A percentile compares a stretch with the other conserved stretches of the same genome.
These are phyloP conservation scores for Tanytarsus gracilentus DNA, from an alignment of 2,888 invertebrate species.

Conservation along the genomic window DNA sequence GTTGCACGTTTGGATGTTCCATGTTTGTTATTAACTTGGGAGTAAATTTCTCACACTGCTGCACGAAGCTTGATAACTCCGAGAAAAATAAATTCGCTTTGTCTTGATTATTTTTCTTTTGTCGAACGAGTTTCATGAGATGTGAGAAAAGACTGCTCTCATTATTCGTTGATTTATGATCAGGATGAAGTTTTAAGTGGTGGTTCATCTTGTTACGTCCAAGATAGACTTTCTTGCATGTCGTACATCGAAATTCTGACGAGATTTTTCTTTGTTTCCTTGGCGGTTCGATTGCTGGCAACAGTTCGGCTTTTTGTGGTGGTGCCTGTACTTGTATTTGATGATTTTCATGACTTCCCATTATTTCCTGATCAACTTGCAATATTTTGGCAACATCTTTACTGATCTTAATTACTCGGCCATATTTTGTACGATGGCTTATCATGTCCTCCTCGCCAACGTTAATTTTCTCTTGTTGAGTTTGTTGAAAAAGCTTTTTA, in stretches of 20 bases:
- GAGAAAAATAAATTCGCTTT: constrained; percentile 38
- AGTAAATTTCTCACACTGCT: constrained; percentile 37
- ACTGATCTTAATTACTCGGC: constrained; percentile 9
- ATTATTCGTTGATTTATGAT: constrained; percentile 46
- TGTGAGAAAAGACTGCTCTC: constrained; percentile 36
- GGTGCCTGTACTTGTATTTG: not conserved
- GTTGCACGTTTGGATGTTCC: constrained; percentile 11
- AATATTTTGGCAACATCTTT: constrained; percentile 13
- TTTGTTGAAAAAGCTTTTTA: not conserved
- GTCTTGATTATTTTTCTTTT: constrained; percentile 36
- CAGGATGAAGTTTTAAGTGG: constrained; percentile 54
- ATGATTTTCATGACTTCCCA: not conserved
- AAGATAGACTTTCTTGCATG: constrained; percentile 56
- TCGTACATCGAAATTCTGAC: constrained; percentile 50
- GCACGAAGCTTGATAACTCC: constrained; percentile 38
- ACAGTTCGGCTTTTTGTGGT: not conserved
- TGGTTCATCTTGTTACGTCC: constrained; percentile 51
- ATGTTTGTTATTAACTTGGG: constrained; percentile 36
- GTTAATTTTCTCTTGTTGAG: not conserved
- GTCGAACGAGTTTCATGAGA: constrained; percentile 38
- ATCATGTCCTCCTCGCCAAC: not conserved
- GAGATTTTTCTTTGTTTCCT: constrained; percentile 43
- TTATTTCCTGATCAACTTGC: not conserved
- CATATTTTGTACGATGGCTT: constrained; percentile 12
- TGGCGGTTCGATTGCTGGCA: constrained; percentile 31